These are phyloP conservation scores for Taxidea taxus DNA, from an alignment of 2,113 vertebrate genomes.

Conservation along the genomic window DNA sequence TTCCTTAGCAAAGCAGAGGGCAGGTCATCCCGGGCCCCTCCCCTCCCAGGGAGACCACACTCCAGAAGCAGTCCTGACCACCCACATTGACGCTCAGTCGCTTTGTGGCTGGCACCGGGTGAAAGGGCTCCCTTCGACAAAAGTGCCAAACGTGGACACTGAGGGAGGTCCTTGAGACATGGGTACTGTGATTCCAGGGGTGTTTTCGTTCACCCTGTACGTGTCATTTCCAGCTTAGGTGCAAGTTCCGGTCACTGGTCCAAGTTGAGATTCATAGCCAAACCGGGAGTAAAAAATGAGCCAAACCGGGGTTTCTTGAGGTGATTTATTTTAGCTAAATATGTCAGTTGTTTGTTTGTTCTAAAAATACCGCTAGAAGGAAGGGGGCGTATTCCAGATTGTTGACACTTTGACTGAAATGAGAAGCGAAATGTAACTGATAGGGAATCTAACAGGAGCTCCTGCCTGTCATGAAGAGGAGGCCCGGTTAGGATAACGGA, in stretches of 20 bases:
- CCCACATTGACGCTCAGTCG: fast-evolving
- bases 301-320: conserved; percentile 19
- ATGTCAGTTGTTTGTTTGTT: conserved; percentile 59
- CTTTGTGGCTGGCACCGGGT: fast-evolving
- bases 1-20: neutral
- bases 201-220: neutral
- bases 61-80: fast-evolving
- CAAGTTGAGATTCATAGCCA: neutral
- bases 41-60: fast-evolving
- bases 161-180: neutral
- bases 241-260: neutral
- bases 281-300: neutral
- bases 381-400: conserved; percentile 52
- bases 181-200: fast-evolving
- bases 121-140: neutral
- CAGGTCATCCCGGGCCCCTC: neutral
- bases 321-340: conserved; percentile 51
- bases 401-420: conserved; percentile 65
- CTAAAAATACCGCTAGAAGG: conserved; percentile 57
- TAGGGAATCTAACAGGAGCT: neutral
- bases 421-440: conserved; percentile 53
- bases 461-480: conserved; percentile 34
- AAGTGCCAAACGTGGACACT: fast-evolving
- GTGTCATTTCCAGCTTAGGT: neutral
- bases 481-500: neutral